Base-by-base conservation (phyloP, 2,888 invertebrate species). In the Xestia c-nigrum region DNA sequence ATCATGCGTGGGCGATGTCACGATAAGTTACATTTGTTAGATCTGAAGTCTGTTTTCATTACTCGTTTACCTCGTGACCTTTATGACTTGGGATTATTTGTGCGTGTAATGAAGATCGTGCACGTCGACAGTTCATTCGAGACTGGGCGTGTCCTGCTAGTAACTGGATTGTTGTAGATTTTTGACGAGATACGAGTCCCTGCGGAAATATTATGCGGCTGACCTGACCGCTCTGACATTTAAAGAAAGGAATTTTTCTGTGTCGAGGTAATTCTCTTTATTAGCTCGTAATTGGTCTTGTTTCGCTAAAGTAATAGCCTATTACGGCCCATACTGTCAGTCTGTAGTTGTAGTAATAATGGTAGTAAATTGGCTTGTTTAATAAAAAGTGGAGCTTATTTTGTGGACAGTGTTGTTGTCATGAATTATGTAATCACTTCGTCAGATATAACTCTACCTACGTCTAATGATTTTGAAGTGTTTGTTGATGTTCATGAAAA, bases 1-100 rank as follows among this genome's bases (percentile, higher is more conserved):
- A 95, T 95, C 94, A 89, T 88, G 89, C 90, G 94, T 94, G 91
- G 94, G 95, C 92, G 93, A 92, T 90, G 93, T 92, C 92, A 93
- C 93, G 92, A 93, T 93, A 91, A 91, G 90, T 89, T 87, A 86
- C 89, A 91, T 93, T 91, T 91, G 91, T 91, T 87, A 87, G 88
- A 90, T 89, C 90, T 89, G 91, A 89, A 92, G 89, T 88, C 86
- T 87, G 89, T 90, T 89, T 91, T 89, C 90, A 91, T 91, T 89
- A 88, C 90, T 90, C 81, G 89, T 89, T 91, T 85, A 85, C 86
- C 89, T 89, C 90, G 90, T 91, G 92, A 92, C 90, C 91, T 90
- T 89, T 88, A 89, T 85, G 77, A 84, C 81, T 87, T 88, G 87
- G 89, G 85, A 86, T 87, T 87, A 87, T 91, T 91, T 90, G 91